Percentiles rank a stretch among this genome's conserved stretches.
Conservation (phyloP, 2,888 invertebrate genomes). For the Hydroisotoma schaefferi region DNA sequence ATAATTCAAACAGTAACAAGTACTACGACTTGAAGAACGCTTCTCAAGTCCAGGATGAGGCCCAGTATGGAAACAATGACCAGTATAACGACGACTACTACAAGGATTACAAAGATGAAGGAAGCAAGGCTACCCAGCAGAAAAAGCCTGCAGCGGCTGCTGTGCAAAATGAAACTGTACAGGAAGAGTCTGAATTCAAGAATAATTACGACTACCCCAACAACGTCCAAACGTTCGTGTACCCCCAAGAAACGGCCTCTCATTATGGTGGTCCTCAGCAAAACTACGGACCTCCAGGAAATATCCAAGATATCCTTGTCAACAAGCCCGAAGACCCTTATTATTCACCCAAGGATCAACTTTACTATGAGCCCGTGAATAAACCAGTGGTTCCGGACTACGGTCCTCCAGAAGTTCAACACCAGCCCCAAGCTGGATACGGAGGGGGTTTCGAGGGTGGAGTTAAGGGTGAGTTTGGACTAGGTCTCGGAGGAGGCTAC, state of each 20-base stretch:
- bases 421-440: not conserved
- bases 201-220: not conserved
- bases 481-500: not conserved
- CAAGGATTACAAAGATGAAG: no score
- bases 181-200: no score
- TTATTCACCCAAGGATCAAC: not conserved
- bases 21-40: no score
- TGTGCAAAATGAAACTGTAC: no score
- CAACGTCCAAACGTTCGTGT: not conserved
- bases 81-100: no score
- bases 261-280: not conserved
- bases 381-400: not conserved
- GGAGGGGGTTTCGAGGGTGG: not conserved
- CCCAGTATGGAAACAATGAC: no score
- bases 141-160: no score
- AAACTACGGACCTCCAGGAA: not conserved
- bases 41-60: no score
- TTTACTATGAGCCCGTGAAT: not conserved
- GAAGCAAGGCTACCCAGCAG: no score
- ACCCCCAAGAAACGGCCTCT: not conserved
- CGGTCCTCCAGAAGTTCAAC: not conserved
- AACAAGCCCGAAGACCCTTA: not conserved
- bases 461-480: not conserved
- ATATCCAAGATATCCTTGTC: conserved; percentile 6
- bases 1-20: no score